These are phyloP conservation scores for Eupeodes corollae DNA, from an alignment of 1,140 invertebrate genomes.

Conservation along the genomic window DNA sequence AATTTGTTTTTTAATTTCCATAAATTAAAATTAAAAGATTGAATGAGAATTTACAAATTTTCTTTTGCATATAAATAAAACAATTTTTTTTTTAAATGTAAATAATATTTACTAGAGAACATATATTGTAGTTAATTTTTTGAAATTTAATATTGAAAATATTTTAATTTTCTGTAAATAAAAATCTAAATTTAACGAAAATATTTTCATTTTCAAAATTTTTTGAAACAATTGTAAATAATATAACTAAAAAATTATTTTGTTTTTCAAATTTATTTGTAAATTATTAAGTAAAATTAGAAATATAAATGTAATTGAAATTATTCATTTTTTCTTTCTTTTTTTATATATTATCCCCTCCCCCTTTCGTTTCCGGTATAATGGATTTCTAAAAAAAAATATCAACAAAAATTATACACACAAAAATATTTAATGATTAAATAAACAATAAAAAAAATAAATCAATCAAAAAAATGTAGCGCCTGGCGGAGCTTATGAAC, in stretches of 20 bases:
- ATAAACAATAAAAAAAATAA: background rate
- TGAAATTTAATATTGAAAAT: background rate
- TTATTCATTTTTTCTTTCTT: slow-evolving; percentile 6
- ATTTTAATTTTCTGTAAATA: background rate
- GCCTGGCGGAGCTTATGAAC: slow-evolving; percentile 33
- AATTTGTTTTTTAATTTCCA: background rate
- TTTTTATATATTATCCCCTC: slow-evolving; percentile 5
- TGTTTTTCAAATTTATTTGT: background rate
- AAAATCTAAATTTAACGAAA: background rate
- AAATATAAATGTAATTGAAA: slow-evolving; percentile 1
- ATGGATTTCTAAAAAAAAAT: slow-evolving; percentile 3
- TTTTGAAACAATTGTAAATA: background rate
- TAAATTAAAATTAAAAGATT: background rate
- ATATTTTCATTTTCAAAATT: background rate
- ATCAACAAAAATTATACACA: slow-evolving; percentile 3
- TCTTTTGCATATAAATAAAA: too few relatives aligned
- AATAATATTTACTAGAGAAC: background rate
- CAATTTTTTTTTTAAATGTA: background rate
- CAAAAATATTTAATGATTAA: slow-evolving; percentile 2
- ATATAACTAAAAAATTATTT: background rate
- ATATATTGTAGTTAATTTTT: background rate
- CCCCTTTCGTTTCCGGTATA: background rate
- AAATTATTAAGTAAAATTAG: background rate
- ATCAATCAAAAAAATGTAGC: slow-evolving; percentile 19
- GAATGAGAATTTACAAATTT: too few relatives aligned